Evolutionary conservation across 1,140 invertebrate species (phyloP).

Genomic region (Drosophila suzukii): DNA sequence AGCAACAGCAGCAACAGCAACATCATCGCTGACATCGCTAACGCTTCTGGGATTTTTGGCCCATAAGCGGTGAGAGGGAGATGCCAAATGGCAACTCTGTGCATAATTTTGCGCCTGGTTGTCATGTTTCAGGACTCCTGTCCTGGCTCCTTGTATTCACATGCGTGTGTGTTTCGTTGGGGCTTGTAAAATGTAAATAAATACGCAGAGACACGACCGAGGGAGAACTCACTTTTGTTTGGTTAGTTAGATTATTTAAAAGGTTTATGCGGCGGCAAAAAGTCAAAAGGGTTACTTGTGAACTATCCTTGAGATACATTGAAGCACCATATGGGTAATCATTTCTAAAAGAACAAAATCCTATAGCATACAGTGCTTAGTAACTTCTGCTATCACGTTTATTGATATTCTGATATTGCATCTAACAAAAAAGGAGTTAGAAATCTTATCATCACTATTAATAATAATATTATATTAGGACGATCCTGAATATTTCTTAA

Average conservation of each 20-base stretch:
- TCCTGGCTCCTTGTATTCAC: conserved; percentile 33
- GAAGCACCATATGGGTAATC: too few relatives aligned
- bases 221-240: conserved; percentile 59
- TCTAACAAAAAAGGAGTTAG: too few relatives aligned
- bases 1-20: conserved; percentile 33
- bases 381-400: too few relatives aligned
- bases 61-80: conserved; percentile 11
- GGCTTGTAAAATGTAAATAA: conserved; percentile 81
- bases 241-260: conserved; percentile 33
- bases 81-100: conserved; percentile 70
- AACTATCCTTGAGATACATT: not conserved
- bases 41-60: conserved; percentile 65
- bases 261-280: conserved; percentile 53
- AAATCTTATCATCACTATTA: too few relatives aligned
- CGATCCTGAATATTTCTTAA: too few relatives aligned
- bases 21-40: conserved; percentile 59
- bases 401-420: too few relatives aligned
- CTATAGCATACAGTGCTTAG: too few relatives aligned
- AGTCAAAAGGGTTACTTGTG: not conserved
- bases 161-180: conserved; percentile 43
- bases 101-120: conserved; percentile 81
- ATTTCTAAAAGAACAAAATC: too few relatives aligned
- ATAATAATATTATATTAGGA: too few relatives aligned
- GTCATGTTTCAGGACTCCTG: conserved; percentile 61
- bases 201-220: conserved; percentile 45